phyloP scores from a whole-genome alignment of 2,888 invertebrate genomes.

The Archips xylosteana region DNA sequence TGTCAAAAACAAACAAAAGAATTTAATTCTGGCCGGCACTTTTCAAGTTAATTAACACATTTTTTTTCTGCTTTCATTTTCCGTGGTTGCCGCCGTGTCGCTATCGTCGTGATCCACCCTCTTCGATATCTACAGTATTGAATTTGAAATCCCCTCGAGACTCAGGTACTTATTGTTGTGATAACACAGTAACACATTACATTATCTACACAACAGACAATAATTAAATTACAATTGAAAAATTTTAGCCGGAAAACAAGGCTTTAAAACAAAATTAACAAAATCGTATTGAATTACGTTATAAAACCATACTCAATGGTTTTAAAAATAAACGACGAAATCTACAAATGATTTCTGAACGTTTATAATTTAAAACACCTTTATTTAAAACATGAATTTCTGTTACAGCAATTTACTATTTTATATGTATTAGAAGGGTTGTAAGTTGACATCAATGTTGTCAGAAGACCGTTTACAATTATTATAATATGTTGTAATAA shows the following conservation, averaged over 20 bases:
- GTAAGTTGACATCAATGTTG: slow-evolving; percentile 33
- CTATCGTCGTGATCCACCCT: slow-evolving; percentile 45
- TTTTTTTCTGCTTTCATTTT: slow-evolving; percentile 54
- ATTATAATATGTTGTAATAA: slow-evolving; percentile 30
- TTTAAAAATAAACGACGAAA: slow-evolving; percentile 1
- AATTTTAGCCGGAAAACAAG: slow-evolving; percentile 10
- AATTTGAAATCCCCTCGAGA: slow-evolving; percentile 72
- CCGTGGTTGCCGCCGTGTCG: slow-evolving; percentile 34
- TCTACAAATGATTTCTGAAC: slow-evolving; percentile 1
- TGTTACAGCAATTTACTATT: slow-evolving; percentile 39
- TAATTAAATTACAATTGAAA: slow-evolving; percentile 7
- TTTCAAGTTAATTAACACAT: slow-evolving; percentile 9
- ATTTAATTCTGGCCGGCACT: slow-evolving; percentile 18
- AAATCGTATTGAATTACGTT: background rate
- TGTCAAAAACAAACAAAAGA: background rate
- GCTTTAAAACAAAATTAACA: background rate
- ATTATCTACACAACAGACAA: slow-evolving; percentile 37
- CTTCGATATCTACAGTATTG: slow-evolving; percentile 63
- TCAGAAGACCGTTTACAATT: slow-evolving; percentile 8
- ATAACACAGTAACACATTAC: slow-evolving; percentile 50
- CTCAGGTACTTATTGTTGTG: slow-evolving; percentile 67
- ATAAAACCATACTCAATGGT: background rate
- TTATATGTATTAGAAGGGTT: slow-evolving; percentile 18
- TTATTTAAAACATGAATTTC: slow-evolving; percentile 32
- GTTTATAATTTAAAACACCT: background rate